phyloP scores from a whole-genome alignment of 2,888 invertebrate genomes.

The Minunthozetes semirufus region DNA sequence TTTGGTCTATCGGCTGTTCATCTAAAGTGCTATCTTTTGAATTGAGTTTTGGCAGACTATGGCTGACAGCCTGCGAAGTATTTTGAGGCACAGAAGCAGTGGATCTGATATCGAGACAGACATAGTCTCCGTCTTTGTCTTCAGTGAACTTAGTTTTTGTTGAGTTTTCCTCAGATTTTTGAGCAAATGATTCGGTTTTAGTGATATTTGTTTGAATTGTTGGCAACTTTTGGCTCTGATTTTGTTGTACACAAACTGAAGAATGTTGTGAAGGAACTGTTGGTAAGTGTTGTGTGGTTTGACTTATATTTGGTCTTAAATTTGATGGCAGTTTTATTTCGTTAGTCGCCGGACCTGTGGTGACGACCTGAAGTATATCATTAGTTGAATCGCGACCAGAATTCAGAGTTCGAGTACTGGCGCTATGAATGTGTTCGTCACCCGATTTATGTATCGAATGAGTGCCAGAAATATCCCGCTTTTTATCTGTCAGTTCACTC shows the following conservation, averaged over 20 bases:
- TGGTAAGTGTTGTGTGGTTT: constrained; percentile 3
- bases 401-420: background rate
- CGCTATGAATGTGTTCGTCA: background rate
- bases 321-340: constrained; percentile 11
- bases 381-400: background rate
- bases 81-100: background rate
- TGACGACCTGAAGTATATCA: constrained; percentile 3
- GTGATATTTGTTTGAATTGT: background rate
- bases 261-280: constrained; percentile 20
- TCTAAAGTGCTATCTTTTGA: too few species aligned
- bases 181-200: constrained; percentile 4
- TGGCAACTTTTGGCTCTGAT: background rate
- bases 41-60: background rate
- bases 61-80: background rate
- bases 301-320: background rate
- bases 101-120: constrained; percentile 8
- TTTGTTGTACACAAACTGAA: background rate
- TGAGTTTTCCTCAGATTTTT: background rate
- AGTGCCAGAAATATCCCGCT: background rate
- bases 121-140: background rate
- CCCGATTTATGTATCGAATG: background rate
- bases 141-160: background rate
- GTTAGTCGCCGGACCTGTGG: background rate
- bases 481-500: background rate
- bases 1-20: too few species aligned